phyloP scores from a whole-genome alignment of 2,113 vertebrate genomes.

The Hippoglossus stenolepis region DNA sequence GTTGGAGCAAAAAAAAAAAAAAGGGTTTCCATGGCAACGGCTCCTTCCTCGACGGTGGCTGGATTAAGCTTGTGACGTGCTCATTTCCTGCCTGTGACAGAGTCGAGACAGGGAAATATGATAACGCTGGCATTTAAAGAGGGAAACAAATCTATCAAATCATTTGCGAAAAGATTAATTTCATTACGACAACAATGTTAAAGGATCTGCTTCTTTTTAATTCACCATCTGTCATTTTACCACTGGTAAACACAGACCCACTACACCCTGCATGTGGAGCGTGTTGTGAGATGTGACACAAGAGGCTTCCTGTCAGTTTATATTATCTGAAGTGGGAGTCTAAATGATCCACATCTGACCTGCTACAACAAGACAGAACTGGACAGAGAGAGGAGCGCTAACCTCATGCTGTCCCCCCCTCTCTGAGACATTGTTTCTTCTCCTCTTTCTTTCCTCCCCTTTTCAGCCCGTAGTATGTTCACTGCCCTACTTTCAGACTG shows the following conservation, averaged over 20 bases:
- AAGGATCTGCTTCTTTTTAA: neutral
- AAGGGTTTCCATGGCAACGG: conserved; percentile 66
- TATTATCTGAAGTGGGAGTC: conserved; percentile 19
- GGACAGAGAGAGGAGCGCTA: conserved; percentile 17
- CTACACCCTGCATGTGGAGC: neutral
- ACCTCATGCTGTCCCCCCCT: conserved; percentile 23
- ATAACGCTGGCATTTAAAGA: conserved; percentile 26
- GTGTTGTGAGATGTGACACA: neutral
- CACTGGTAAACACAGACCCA: neutral
- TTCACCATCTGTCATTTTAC: neutral
- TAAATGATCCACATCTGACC: conserved; percentile 54
- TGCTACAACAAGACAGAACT: conserved; percentile 20
- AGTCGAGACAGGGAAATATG: conserved; percentile 36
- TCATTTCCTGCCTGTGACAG: conserved; percentile 70
- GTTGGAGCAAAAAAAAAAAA: conserved; percentile 53
- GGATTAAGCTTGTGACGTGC: conserved; percentile 65
- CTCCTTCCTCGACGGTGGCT: conserved; percentile 62
- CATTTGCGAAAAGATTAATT: neutral
- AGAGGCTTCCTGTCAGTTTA: conserved; percentile 9
- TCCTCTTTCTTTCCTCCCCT: conserved; percentile 30
- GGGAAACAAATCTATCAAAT: neutral
- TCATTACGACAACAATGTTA: neutral
- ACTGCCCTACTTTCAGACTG: conserved; percentile 70
- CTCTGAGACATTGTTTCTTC: conserved; percentile 22
- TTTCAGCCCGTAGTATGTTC: conserved; percentile 45